phyloP scores from a whole-genome alignment of 2,888 invertebrate species.

The Idaea aversata region DNA sequence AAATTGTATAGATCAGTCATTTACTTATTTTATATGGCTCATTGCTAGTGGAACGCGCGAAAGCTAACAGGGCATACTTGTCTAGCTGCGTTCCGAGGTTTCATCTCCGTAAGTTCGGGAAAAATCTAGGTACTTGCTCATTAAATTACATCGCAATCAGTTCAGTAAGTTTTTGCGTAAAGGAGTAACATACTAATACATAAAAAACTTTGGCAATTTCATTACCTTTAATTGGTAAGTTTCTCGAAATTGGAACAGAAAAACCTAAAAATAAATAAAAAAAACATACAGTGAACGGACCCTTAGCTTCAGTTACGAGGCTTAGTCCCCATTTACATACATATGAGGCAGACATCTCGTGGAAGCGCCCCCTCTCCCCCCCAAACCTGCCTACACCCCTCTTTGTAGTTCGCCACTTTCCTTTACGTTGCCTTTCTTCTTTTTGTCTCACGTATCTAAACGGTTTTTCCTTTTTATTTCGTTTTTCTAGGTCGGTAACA shows the following conservation, averaged over 20 bases:
- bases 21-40: too few relatives aligned
- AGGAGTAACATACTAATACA: too few relatives aligned
- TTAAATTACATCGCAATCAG: too few relatives aligned
- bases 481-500: not conserved
- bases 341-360: slow-evolving; percentile 29
- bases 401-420: slow-evolving; percentile 19
- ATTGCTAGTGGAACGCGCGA: too few relatives aligned
- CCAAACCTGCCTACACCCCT: slow-evolving; percentile 22
- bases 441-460: not conserved
- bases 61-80: too few relatives aligned
- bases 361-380: slow-evolving; percentile 6
- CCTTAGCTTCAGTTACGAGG: slow-evolving; percentile 6
- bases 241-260: not conserved
- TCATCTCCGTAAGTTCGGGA: too few relatives aligned
- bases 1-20: too few relatives aligned
- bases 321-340: slow-evolving; percentile 33
- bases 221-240: too few relatives aligned
- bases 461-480: slow-evolving; percentile 1
- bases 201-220: too few relatives aligned
- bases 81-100: too few relatives aligned
- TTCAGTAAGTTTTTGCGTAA: too few relatives aligned
- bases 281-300: not conserved
- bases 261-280: not conserved
- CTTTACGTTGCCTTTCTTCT: slow-evolving; percentile 16
- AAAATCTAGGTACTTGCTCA: too few relatives aligned